Conservation (phyloP, 1,140 invertebrate species). For the Cydia fagiglandana region DNA sequence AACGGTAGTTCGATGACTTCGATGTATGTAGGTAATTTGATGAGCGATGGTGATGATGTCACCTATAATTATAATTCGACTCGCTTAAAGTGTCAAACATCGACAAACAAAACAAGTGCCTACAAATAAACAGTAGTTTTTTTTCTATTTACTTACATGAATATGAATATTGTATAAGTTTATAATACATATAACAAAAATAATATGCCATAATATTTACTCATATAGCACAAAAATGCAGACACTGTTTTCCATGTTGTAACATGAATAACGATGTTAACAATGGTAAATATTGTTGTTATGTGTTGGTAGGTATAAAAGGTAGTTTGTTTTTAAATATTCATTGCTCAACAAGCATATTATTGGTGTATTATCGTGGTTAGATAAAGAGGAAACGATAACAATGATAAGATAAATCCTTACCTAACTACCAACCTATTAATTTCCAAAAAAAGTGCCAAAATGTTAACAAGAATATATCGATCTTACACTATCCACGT, state of each 20-base stretch:
- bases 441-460: background rate
- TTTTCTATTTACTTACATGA: background rate
- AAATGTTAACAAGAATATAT: background rate
- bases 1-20: background rate
- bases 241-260: too few species aligned
- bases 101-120: background rate
- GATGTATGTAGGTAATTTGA: background rate
- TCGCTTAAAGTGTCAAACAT: background rate
- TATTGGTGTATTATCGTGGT: background rate
- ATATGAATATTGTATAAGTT: too few species aligned
- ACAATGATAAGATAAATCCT: background rate
- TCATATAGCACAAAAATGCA: too few species aligned
- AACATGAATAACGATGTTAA: too few species aligned
- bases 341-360: background rate
- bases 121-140: background rate
- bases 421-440: background rate
- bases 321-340: background rate
- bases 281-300: too few species aligned
- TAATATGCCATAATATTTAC: too few species aligned
- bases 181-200: too few species aligned
- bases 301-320: too few species aligned
- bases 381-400: background rate
- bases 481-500: conserved; percentile 3
- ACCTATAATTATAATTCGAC: background rate
- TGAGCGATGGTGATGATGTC: background rate